Evolutionary conservation across 1,140 invertebrate species (phyloP).

Genomic region (Eufriesea mexicana): DNA sequence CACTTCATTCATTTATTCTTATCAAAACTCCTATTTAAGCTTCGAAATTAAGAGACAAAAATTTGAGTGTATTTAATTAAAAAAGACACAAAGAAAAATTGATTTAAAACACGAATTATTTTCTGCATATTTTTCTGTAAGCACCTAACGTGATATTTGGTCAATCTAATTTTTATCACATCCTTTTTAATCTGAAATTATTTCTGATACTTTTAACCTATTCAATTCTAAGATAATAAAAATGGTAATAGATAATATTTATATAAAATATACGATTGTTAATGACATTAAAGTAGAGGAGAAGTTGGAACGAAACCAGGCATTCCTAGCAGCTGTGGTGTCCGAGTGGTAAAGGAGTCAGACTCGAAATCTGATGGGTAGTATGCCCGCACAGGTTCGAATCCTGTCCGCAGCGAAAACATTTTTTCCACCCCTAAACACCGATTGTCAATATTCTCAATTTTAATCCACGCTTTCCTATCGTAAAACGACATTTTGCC

Average conservation of each 20-base stretch:
- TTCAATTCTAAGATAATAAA: too few relatives aligned
- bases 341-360: slow-evolving; percentile 85
- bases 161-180: too few relatives aligned
- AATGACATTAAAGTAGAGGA: rapidly evolving
- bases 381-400: slow-evolving; percentile 87
- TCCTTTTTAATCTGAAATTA: background rate
- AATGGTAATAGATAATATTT: background rate
- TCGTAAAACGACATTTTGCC: background rate
- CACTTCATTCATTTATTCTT: too few relatives aligned
- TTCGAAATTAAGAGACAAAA: too few relatives aligned
- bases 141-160: too few relatives aligned
- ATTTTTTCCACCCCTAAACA: slow-evolving; percentile 56
- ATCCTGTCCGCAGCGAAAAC: slow-evolving; percentile 84
- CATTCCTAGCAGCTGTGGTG: slow-evolving; percentile 65
- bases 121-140: too few relatives aligned
- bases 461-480: background rate
- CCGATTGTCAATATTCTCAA: background rate
- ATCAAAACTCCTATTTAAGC: too few relatives aligned
- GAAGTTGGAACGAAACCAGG: background rate
- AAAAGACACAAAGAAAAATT: too few relatives aligned
- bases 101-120: too few relatives aligned
- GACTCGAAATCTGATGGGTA: slow-evolving; percentile 87
- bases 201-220: background rate
- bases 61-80: too few relatives aligned
- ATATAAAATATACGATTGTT: background rate